These are phyloP conservation scores for Siderastrea siderea DNA, from an alignment of 92 coral and sea anemone species.

Conservation along the genomic window DNA sequence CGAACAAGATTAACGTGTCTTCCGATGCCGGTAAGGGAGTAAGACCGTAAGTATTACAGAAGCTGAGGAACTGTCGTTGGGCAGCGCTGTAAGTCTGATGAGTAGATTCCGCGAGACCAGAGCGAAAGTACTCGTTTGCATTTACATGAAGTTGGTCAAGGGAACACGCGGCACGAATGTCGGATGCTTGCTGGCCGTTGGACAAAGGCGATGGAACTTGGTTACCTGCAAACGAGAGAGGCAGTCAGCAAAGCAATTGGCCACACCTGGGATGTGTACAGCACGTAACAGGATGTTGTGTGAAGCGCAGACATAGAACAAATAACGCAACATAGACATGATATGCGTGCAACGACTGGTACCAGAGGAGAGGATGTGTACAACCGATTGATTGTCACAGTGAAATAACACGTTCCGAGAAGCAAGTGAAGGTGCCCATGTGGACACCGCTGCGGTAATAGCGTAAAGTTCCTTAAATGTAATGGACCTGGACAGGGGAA, in stretches of 20 bases:
- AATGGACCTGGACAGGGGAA: constrained; percentile 23
- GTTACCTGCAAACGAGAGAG: constrained; percentile 12
- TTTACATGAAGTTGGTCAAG: no score
- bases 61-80: no score
- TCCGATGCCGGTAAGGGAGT: no score
- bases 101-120: no score
- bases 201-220: constrained; percentile 18
- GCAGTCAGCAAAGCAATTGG: constrained; percentile 24
- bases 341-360: constrained; percentile 43
- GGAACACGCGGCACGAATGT: no score
- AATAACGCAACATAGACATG: constrained; percentile 47
- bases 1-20: no score
- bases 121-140: no score
- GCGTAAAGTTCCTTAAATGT: constrained; percentile 61
- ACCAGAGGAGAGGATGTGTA: constrained; percentile 42
- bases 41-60: no score
- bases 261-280: background rate
- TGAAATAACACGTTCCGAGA: constrained; percentile 31
- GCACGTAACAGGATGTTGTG: constrained; percentile 40
- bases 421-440: no score
- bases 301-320: constrained; percentile 49
- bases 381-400: constrained; percentile 50
- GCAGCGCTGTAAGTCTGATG: no score
- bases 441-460: constrained; percentile 33
- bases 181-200: background rate